Evolutionary conservation across 2,888 invertebrate species (phyloP).

Genomic region (Acrobasis repandana): DNA sequence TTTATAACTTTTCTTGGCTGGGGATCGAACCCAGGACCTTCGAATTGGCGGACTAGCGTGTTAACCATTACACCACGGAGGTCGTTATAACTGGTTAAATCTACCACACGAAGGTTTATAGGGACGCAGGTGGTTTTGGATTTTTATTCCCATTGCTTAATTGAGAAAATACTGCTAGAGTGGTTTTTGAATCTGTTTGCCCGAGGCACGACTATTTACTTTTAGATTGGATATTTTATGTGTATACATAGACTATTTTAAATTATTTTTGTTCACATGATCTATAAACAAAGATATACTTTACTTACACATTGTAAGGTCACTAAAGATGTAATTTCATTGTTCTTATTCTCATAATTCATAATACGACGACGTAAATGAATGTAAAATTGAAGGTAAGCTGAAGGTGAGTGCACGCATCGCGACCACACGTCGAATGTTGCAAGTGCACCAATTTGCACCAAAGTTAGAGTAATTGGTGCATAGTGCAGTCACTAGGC

Average conservation of each 20-base stretch:
- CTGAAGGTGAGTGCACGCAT: constrained; percentile 30
- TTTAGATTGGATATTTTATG: too few species aligned
- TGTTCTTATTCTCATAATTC: constrained; percentile 30
- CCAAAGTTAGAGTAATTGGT: constrained; percentile 42
- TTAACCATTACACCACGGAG: too few species aligned
- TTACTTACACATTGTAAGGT: constrained; percentile 14
- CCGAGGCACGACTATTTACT: too few species aligned
- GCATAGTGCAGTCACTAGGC: constrained; percentile 39
- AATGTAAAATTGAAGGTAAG: constrained; percentile 25
- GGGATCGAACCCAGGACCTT: too few species aligned
- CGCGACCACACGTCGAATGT: constrained; percentile 33
- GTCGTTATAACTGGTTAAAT: too few species aligned
- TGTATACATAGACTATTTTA: neutral
- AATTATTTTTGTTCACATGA: neutral
- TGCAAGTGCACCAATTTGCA: constrained; percentile 46
- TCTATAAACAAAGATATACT: neutral
- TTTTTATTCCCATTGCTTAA: too few species aligned
- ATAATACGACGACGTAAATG: constrained; percentile 16
- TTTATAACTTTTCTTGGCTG: too few species aligned
- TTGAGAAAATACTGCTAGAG: too few species aligned
- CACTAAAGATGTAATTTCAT: constrained; percentile 20
- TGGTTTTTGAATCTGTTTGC: too few species aligned
- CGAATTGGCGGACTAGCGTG: too few species aligned
- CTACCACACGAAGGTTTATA: too few species aligned
- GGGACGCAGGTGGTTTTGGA: too few species aligned